Conservation (phyloP, 2,113 vertebrate species). For the Podarcis raffonei region DNA sequence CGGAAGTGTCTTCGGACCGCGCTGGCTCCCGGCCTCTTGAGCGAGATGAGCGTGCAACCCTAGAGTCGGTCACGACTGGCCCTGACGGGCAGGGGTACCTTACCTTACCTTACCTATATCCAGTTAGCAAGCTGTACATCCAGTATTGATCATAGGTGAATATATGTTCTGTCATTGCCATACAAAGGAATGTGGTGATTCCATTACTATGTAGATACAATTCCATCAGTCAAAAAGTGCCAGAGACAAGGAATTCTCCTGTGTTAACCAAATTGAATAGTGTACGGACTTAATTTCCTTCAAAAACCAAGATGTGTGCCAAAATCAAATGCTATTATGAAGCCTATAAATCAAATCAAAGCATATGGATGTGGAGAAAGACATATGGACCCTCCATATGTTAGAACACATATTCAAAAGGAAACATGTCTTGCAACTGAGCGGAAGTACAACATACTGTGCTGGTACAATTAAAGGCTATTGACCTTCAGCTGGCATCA, state of each 20-base stretch:
- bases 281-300: slow-evolving; percentile 42
- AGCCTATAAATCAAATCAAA: slow-evolving; percentile 59
- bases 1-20: too few species aligned
- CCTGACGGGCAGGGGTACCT: too few species aligned
- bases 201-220: not conserved
- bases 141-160: slow-evolving; percentile 1
- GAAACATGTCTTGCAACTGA: slow-evolving; percentile 49
- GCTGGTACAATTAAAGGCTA: slow-evolving; percentile 51
- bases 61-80: too few species aligned
- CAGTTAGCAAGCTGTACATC: not conserved
- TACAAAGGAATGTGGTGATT: slow-evolving; percentile 27
- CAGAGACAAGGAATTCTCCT: not conserved
- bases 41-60: too few species aligned
- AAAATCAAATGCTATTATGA: slow-evolving; percentile 65
- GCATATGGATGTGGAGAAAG: slow-evolving; percentile 69
- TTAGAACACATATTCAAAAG: slow-evolving; percentile 64
- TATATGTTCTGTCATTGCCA: not conserved
- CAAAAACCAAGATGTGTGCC: slow-evolving; percentile 41
- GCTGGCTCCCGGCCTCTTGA: too few species aligned
- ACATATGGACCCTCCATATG: slow-evolving; percentile 70
- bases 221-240: not conserved
- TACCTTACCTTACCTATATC: too few species aligned
- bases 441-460: slow-evolving; percentile 45
- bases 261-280: slow-evolving; percentile 20
- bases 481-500: slow-evolving; percentile 36